These are phyloP conservation scores for Drosophila bunnanda DNA, from an alignment of 2,888 invertebrate species.

Conservation along the genomic window DNA sequence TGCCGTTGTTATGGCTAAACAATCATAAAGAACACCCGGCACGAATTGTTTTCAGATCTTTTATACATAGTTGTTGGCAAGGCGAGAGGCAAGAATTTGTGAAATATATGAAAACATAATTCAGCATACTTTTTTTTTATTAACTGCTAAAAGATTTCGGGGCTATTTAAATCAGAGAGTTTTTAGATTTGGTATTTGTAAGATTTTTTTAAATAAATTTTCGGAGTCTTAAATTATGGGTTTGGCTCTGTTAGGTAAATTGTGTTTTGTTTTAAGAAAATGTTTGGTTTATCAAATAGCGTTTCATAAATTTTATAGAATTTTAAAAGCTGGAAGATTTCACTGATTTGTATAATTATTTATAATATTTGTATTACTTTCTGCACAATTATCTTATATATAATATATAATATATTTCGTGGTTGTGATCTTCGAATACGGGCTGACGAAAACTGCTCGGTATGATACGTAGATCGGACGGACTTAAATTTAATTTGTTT, in stretches of 20 bases:
- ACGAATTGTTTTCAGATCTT: slow-evolving; percentile 46
- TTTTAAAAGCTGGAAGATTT: no score
- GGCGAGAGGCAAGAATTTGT: background rate
- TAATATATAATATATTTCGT: no score
- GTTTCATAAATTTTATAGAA: no score
- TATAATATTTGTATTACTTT: no score
- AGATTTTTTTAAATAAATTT: background rate
- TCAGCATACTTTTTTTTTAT: slow-evolving; percentile 12
- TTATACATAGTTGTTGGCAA: slow-evolving; percentile 17
- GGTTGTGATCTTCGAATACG: slow-evolving; percentile 18
- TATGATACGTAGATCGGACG: background rate
- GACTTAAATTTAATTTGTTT: no score
- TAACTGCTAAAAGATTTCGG: slow-evolving; percentile 12
- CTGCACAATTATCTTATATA: no score
- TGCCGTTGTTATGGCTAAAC: slow-evolving; percentile 34
- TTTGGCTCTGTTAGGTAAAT: background rate
- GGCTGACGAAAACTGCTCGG: background rate
- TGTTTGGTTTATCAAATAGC: background rate
- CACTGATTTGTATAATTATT: no score
- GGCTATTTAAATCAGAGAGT: background rate
- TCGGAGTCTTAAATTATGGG: background rate
- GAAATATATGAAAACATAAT: slow-evolving; percentile 12
- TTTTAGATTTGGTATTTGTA: background rate
- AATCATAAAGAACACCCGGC: slow-evolving; percentile 38
- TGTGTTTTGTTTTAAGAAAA: background rate